Evolutionary conservation across 2,113 vertebrate genomes (phyloP), one percentile per base, ranked within the genome.

Genomic region (Heterotis niloticus): DNA sequence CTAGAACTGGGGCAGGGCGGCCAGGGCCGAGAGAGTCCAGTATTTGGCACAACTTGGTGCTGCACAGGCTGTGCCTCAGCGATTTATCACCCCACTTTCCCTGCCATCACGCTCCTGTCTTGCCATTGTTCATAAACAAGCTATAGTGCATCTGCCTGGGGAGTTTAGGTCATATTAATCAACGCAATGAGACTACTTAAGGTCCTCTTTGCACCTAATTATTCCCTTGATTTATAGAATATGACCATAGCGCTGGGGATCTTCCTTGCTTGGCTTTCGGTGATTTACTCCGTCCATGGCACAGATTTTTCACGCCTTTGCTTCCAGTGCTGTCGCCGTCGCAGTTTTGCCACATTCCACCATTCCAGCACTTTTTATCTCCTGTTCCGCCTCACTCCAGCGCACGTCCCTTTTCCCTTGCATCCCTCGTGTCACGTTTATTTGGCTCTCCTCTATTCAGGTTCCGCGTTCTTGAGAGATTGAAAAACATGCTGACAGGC

Each of bases 131-230:
- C 89, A 85, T 80, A 88, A 85, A 87, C 87, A 85, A 84, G 85
- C 64, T 82, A 85, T 26, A 29, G 88, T 88, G 83, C 87, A 84
- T 86, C 83, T 86, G 91, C 90, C 90, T 88, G 71, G 84, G 87
- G 86, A 87, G 74, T 76, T 26, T 68, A 64, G 88, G 88, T 90
- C 87, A 84, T 86, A 90, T 92, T 91, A 91, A 92, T 92, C 92
- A 93, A 89, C 90, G 87, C 91, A 90, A 93, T 91, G 90, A 91
- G 91, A 89, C 90, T 91, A 89, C 89, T 92, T 91, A 91, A 90
- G 89, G 89, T 90, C 89, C 90, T 91, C 90, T 91, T 90, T 88
- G 90, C 87, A 89, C 90, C 91, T 92, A 91, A 93, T 93, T 93
- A 92, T 78, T 83, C 83, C 67, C 88, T 59, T 92, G 92, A 93